A percentile compares a stretch with the other conserved stretches of the same genome.
These are phyloP conservation scores for Prochilodus magdalenae DNA, from an alignment of 2,113 vertebrate species.

Conservation along the genomic window DNA sequence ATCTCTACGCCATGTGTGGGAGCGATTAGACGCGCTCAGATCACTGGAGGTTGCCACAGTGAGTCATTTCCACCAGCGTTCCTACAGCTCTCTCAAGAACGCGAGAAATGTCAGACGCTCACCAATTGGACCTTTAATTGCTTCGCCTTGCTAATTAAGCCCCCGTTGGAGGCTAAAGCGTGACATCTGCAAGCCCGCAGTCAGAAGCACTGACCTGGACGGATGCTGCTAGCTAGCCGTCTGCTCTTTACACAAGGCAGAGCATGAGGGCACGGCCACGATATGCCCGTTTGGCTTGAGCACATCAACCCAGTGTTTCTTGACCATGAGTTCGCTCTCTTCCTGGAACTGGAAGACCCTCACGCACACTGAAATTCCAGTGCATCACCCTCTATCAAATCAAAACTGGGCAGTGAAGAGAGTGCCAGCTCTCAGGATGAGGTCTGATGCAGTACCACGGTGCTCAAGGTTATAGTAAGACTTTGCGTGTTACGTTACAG, in stretches of 20 bases:
- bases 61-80: conserved; percentile 36
- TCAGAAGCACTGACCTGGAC: conserved; percentile 8
- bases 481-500: conserved; percentile 17
- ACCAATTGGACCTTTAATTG: conserved; percentile 41
- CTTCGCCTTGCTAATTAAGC: conserved; percentile 42
- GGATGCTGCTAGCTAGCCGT: not conserved
- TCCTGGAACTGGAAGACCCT: not conserved
- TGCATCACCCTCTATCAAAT: not conserved
- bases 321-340: not conserved
- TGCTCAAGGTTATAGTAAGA: conserved; percentile 20
- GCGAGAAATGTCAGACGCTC: conserved; percentile 45
- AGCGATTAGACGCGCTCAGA: conserved; percentile 40
- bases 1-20: conserved; percentile 12
- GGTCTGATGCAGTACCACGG: conserved; percentile 4
- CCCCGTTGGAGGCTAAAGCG: conserved; percentile 24
- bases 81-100: conserved; percentile 27
- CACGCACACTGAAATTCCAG: not conserved
- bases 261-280: not conserved
- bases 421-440: not conserved
- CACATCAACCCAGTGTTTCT: not conserved
- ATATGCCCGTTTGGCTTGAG: not conserved
- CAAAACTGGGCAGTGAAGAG: not conserved
- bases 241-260: not conserved
- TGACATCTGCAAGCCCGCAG: conserved; percentile 37
- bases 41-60: conserved; percentile 12